Percentiles rank a stretch among this genome's conserved stretches.
These are phyloP conservation scores for Montipora efflorescens DNA, from an alignment of 64 coral and sea anemone genomes.

Conservation along the genomic window DNA sequence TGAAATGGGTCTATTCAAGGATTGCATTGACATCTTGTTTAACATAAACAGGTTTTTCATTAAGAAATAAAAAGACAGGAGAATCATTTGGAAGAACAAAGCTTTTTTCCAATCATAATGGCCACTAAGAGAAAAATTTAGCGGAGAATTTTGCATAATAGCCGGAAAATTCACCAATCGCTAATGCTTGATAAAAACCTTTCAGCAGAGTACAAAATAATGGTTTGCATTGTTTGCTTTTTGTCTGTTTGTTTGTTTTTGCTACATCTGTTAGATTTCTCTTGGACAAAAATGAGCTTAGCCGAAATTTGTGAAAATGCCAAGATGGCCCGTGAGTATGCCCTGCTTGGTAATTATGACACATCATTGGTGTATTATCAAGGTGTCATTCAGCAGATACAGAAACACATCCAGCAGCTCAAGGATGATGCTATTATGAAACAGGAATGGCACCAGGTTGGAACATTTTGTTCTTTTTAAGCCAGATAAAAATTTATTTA, in stretches of 20 bases:
- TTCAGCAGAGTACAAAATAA: not conserved
- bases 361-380: conserved; percentile 97
- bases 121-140: no score
- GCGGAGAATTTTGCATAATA: no score
- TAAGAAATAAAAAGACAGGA: no score
- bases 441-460: conserved; percentile 97
- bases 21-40: no score
- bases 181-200: no score
- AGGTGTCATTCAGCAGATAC: conserved; percentile 96
- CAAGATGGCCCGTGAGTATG: conserved; percentile 99
- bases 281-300: conserved; percentile 66
- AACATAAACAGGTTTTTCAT: no score
- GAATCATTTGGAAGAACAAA: no score
- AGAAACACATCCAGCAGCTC: conserved; percentile 77
- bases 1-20: no score
- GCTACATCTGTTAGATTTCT: not conserved
- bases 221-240: not conserved
- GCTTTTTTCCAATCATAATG: no score
- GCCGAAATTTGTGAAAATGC: conserved; percentile 97
- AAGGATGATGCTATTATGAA: conserved; percentile 96
- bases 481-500: no score
- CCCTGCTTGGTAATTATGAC: conserved; percentile 95
- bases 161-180: no score
- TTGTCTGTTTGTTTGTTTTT: not conserved
- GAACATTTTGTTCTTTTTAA: not conserved